phyloP scores from a whole-genome alignment of 1,140 invertebrate genomes.

The Acromyrmex heyeri region DNA sequence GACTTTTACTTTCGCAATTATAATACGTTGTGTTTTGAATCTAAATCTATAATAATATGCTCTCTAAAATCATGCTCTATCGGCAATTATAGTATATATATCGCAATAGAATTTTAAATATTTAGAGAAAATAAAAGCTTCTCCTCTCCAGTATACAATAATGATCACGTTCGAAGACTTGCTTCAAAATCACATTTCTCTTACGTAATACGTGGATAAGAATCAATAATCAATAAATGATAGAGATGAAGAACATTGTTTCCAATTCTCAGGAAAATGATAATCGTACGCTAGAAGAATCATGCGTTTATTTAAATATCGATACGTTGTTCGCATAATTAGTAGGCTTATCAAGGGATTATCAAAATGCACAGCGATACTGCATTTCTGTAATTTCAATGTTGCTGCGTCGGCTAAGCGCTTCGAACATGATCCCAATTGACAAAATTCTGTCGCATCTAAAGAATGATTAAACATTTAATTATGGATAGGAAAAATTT shows the following conservation, averaged over 20 bases:
- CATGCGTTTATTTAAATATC: conserved; percentile 14
- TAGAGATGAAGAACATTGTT: background rate
- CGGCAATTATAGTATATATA: conserved; percentile 21
- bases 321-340: background rate
- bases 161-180: conserved; percentile 36
- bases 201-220: background rate
- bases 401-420: background rate
- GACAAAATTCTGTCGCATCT: background rate
- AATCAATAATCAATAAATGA: conserved; percentile 4
- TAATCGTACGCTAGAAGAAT: background rate
- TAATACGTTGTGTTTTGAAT: background rate
- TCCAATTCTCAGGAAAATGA: background rate
- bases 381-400: background rate
- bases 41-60: conserved; percentile 38
- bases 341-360: background rate
- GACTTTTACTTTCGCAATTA: conserved; percentile 30
- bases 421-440: conserved; percentile 17
- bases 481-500: conserved; percentile 6
- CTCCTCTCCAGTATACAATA: background rate
- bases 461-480: conserved; percentile 23
- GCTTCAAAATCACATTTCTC: background rate
- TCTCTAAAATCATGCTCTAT: conserved; percentile 37
- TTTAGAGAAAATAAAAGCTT: conserved; percentile 27
- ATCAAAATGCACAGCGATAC: background rate
- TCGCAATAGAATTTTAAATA: conserved; percentile 38